These are phyloP conservation scores for Anagrus nilaparvatae DNA, from an alignment of 1,140 invertebrate genomes.

Conservation along the genomic window DNA sequence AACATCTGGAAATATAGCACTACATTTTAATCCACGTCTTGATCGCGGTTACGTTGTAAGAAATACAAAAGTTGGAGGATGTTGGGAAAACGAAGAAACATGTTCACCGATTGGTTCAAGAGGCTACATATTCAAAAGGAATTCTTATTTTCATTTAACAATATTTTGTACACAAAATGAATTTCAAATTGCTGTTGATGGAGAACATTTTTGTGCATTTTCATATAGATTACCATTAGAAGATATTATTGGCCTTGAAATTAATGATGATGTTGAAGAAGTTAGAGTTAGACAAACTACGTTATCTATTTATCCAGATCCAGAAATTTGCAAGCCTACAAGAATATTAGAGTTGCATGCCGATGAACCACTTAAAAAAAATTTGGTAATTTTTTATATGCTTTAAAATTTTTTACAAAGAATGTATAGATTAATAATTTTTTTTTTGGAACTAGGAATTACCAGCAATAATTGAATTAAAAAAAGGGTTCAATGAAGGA, in stretches of 20 bases:
- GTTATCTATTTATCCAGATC: constrained; percentile 42
- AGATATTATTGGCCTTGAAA: constrained; percentile 43
- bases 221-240: constrained; percentile 49
- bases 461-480: constrained; percentile 38
- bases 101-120: constrained; percentile 38
- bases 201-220: constrained; percentile 61
- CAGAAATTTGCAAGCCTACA: constrained; percentile 28
- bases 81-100: constrained; percentile 64
- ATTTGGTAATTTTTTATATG: constrained; percentile 23
- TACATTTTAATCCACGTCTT: constrained; percentile 71
- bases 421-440: no score
- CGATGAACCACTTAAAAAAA: constrained; percentile 23
- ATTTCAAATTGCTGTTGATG: constrained; percentile 56
- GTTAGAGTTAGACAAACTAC: constrained; percentile 34
- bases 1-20: constrained; percentile 51
- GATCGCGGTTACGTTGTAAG: constrained; percentile 66
- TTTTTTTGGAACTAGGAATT: constrained; percentile 28
- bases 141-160: constrained; percentile 32
- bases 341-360: constrained; percentile 24
- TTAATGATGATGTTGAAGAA: constrained; percentile 50
- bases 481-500: constrained; percentile 38
- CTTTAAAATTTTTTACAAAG: no score
- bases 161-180: constrained; percentile 33
- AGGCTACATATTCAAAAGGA: constrained; percentile 25
- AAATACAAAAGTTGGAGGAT: constrained; percentile 50